Base-by-base conservation (phyloP, 2,888 invertebrate species). In the Pandemis heparana region DNA sequence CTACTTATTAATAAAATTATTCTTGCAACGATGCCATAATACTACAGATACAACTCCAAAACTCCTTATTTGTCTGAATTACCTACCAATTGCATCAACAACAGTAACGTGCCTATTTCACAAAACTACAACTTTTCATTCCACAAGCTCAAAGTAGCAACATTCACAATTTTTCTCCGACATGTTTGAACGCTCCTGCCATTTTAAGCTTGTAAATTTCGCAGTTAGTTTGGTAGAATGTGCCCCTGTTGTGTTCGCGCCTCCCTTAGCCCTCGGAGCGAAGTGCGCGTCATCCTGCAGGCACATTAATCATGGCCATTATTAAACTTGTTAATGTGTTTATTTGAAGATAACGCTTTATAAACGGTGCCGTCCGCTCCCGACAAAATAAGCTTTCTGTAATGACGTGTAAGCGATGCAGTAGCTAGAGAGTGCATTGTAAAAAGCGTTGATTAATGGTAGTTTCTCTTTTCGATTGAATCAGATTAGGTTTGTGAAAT, bases 281-380 rank as follows among this genome's bases (percentile, higher is more conserved):
- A 90, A 91, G 89, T 90, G 89, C 91, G 91, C 94, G 94, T 94
- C 94, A 94, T 94, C 90, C 93, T 92, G 94, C 84, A 67, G 82
- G 88, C 90, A 90, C 94, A 94, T 94, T 93, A 94, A 94, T 94
- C 94, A 94, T 89, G 80, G 86, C 92, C 89, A 92, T 94, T 94
- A 94, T 94, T 90, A 92, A 92, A 92, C 89, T 89, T 90, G 91
- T 94, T 93, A 94, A 94, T 94, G 92, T 94, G 92, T 88, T 92
- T 92, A 91, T 92, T 92, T 88, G 89, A 91, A 94, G 94, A 94
- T 93, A 94, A 91, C 93, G 89, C 84, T 89, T 92, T 92, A 92
- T 94, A 94, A 94, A 94, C 94, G 93, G 92, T 93, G 91, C 90
- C 92, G 92, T 94, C 92, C 90, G 92, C 85, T 88, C 81, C 86